phyloP scores from a whole-genome alignment of 2,113 vertebrate genomes.

The Lontra canadensis region DNA sequence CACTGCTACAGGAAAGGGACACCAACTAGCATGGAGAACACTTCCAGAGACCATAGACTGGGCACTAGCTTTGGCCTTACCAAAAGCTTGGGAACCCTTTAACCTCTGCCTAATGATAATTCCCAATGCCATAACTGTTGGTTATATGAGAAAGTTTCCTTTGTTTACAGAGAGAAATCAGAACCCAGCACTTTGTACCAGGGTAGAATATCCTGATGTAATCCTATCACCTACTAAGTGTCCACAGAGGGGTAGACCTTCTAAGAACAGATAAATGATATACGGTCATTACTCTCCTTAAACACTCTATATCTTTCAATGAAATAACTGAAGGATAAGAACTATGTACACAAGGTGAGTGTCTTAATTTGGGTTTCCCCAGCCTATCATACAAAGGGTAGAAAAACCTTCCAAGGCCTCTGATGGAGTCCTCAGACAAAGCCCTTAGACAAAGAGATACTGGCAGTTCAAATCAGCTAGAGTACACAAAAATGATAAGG shows the following conservation, averaged over 20 bases:
- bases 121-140: not conserved
- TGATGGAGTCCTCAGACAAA: constrained; percentile 23
- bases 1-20: not conserved
- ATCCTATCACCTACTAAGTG: not conserved
- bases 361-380: constrained; percentile 16
- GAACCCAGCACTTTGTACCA: not conserved
- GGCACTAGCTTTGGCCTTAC: not conserved
- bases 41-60: not conserved
- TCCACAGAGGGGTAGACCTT: not conserved
- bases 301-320: not conserved
- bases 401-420: not conserved
- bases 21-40: not conserved
- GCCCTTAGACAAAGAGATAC: not conserved
- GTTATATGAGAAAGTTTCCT: not conserved
- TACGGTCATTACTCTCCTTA: not conserved
- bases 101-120: not conserved
- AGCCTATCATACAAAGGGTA: not conserved
- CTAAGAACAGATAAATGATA: not conserved
- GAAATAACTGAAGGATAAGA: not conserved
- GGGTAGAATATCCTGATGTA: not conserved
- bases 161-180: constrained; percentile 35
- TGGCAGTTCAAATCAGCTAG: not conserved
- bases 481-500: not conserved
- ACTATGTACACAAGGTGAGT: not conserved
- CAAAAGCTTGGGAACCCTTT: constrained; percentile 12